These are phyloP conservation scores for Lagodon rhomboides DNA, from an alignment of 2,797 vertebrate genomes.

Conservation along the genomic window DNA sequence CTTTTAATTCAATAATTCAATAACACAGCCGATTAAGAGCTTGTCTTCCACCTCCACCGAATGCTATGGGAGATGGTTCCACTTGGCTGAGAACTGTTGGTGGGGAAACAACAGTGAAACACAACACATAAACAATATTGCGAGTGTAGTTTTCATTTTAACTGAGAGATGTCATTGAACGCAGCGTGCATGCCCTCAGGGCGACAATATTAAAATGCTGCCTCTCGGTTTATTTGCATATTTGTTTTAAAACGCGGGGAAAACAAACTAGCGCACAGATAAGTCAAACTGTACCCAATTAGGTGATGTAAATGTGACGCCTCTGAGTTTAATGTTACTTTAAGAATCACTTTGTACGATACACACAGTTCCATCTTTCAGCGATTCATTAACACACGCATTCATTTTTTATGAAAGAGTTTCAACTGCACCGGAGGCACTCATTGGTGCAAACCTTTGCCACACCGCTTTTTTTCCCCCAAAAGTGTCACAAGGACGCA, in stretches of 20 bases:
- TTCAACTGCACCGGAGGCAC: background rate
- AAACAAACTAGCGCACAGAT: conserved; percentile 51
- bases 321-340: conserved; percentile 46
- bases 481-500: background rate
- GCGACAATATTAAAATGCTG: conserved; percentile 58
- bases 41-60: conserved; percentile 82
- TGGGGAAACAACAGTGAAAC: conserved; percentile 69
- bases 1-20: conserved; percentile 88
- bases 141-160: conserved; percentile 71
- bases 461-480: conserved; percentile 4
- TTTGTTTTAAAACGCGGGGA: conserved; percentile 52
- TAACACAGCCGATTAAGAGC: conserved; percentile 85
- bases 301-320: conserved; percentile 47
- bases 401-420: conserved; percentile 26
- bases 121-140: conserved; percentile 71
- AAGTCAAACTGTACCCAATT: conserved; percentile 51
- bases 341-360: conserved; percentile 40
- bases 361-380: conserved; percentile 8
- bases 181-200: conserved; percentile 60
- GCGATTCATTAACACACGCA: conserved; percentile 5
- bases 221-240: conserved; percentile 65
- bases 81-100: conserved; percentile 75
- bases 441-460: background rate
- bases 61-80: conserved; percentile 80
- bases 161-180: conserved; percentile 71